Evolutionary conservation across 2,888 invertebrate species (phyloP), one percentile per base, ranked within the genome.

Genomic region (Sarcophaga rosellei): DNA sequence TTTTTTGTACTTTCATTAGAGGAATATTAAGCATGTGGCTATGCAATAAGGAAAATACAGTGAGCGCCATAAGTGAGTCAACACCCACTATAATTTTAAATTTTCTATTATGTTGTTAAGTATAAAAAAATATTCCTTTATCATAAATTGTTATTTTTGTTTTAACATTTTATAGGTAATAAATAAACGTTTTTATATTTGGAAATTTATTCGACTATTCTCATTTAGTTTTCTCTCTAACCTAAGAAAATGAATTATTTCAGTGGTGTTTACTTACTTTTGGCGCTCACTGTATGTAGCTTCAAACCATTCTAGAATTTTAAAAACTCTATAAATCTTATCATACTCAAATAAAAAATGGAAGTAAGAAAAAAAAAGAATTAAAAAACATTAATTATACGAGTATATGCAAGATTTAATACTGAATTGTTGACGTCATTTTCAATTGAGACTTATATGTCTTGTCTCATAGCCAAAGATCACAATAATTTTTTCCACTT

Each of bases 341-440:
- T 79, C 72, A 70, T 44, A 53, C 4, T 53, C 53, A 15, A 15
- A 53, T n/a, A 45, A 21, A 61, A 61, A 44, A 57, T 20, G 17
- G 45, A 59, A 57, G 11, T 47, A 44, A 44, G 15, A 63, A n/a
- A 65, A 65, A 66, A 66, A 45, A 68, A 4, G 20, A 68, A 21
- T n/a, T 44, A 45, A 35, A 66, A 45, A 15, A 17, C 21, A 65
- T 63, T 65, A n/a, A 35, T 57, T 66, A 35, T 15, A 53, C 10
- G 17, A 12, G 17, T 17, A 53, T 53, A 53, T 5, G 17, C 17
- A 53, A 1, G 5, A 15, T 15, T 53, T 53, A 15, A 15, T 53
- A 15, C 66, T 25, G 12, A 45, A 73, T 74, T 65, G 68, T 81
- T 81, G 68, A 68, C 73, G 80, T 74, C 66, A 80, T 10, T 45